Evolutionary conservation across 2,113 vertebrate species (phyloP), one percentile per base, ranked within the genome.

Genomic region (Calidris pygmaea): DNA sequence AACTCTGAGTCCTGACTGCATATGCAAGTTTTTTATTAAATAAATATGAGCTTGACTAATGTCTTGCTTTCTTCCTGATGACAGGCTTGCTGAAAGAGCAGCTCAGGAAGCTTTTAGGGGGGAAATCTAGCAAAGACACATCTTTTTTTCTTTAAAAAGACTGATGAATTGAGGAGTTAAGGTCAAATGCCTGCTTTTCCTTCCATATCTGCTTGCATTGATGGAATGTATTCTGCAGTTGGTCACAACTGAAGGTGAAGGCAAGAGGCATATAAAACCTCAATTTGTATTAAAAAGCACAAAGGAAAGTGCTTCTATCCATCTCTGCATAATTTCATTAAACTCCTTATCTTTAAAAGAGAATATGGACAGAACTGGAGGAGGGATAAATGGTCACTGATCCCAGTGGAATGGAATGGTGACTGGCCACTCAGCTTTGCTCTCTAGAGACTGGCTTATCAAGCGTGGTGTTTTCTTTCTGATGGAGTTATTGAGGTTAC

Each of bases 11-110:
- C 86, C 27, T 50, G 86, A 43, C 43, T 84, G 62, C 56, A 75
- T 85, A 48, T 87, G 91, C 39, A 81, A 60, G 62, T 12, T 81
- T 93, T 96, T 95, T 89, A 89, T 95, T 95, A 89, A 96, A 92
- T 87, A 92, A 95, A 70, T 29, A 53, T 82, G 87, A 87, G 71
- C 68, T 77, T 82, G 89, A 94, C 73, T 95, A 72, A 95, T 87
- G 91, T 94, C 77, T 97, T 92, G 34, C 77, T 89, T 92, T 87
- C 60, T 81, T 95, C 43, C 53, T 56, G 70, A 63, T 82, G 91
- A 85, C 81, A 89, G 70, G 48, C 60, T 89, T 0, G 0, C 80
- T 84, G 84, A 77, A 81, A 81, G 72, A 88, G 67, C 52, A 53
- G 68, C 89, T 95, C 39, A 63, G 73, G 75, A 94, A 89, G 80